Evolutionary conservation across 2,797 vertebrate genomes (phyloP).

Genomic region (Syndactyla subalaris): DNA sequence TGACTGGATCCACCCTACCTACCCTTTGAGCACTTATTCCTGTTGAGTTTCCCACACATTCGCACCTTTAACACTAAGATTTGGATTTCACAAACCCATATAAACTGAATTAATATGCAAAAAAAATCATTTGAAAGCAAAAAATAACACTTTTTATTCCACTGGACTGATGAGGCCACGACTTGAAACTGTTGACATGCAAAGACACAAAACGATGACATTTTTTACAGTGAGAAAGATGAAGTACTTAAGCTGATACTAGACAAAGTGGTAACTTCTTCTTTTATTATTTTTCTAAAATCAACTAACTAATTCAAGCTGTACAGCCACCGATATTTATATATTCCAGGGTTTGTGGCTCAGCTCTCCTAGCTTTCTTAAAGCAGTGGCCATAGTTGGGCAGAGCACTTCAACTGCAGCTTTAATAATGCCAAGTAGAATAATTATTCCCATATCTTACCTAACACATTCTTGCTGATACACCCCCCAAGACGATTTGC

Average conservation of each 20-base stretch:
- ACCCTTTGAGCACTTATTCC: background rate
- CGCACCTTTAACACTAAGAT: background rate
- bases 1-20: background rate
- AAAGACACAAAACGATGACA: fast-evolving
- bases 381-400: background rate
- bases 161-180: background rate
- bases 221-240: background rate
- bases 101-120: background rate
- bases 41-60: background rate
- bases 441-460: background rate
- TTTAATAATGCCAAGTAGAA: background rate
- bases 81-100: background rate
- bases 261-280: background rate
- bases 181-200: background rate
- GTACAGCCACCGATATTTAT: background rate
- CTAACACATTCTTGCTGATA: background rate
- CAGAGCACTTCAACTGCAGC: background rate
- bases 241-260: background rate
- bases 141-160: background rate
- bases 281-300: background rate
- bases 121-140: background rate
- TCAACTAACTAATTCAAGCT: background rate
- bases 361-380: background rate
- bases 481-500: background rate
- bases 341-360: background rate